Evolutionary conservation across 2,797 vertebrate species (phyloP).

Genomic region (Garrulus glandarius): DNA sequence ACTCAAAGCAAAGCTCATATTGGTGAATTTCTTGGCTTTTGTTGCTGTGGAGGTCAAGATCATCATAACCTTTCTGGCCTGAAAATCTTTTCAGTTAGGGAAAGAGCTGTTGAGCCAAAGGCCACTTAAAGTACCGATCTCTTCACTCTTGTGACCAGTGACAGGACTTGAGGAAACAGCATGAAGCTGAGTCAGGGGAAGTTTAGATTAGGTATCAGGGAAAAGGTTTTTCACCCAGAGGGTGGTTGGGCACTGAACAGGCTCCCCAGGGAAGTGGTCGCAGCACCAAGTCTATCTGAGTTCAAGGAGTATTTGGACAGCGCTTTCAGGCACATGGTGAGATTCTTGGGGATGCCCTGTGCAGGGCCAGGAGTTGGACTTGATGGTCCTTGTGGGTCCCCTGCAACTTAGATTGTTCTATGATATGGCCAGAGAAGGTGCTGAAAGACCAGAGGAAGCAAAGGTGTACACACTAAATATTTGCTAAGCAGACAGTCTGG

Average conservation of each 20-base stretch:
- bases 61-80: background rate
- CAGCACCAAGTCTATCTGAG: background rate
- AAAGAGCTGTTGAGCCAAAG: background rate
- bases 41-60: background rate
- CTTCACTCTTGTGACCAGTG: background rate
- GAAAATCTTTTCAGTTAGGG: background rate
- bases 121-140: background rate
- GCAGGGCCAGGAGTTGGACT: background rate
- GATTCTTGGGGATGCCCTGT: background rate
- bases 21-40: background rate
- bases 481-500: background rate
- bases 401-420: background rate
- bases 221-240: background rate
- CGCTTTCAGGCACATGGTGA: background rate
- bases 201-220: background rate
- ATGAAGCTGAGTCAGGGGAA: background rate
- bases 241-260: background rate
- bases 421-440: background rate
- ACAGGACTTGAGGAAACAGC: background rate
- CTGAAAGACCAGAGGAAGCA: background rate
- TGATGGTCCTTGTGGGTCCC: background rate
- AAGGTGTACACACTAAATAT: background rate
- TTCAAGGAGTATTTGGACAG: fast-evolving
- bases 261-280: background rate
- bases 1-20: background rate